A percentile compares a stretch with the other conserved stretches of the same genome.
Evolutionary conservation across 2,113 vertebrate genomes (phyloP).

Genomic region (Thunnus maccoyii): DNA sequence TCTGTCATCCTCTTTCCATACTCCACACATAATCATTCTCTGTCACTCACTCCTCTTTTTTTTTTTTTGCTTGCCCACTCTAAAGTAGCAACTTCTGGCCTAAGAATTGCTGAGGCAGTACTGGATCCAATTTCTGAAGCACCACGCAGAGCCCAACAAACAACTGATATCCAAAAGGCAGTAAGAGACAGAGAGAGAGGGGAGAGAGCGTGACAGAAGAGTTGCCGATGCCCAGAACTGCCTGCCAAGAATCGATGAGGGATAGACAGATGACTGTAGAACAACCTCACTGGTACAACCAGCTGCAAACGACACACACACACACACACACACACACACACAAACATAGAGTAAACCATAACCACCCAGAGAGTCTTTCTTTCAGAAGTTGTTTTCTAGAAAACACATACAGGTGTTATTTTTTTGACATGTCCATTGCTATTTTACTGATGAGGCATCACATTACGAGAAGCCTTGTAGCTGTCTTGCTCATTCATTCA

Average conservation of each 20-base stretch:
- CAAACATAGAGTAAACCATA: background rate
- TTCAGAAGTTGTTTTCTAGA: constrained; percentile 16
- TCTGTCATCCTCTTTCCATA: background rate
- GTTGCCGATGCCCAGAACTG: constrained; percentile 51
- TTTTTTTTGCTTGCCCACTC: background rate
- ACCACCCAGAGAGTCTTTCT: background rate
- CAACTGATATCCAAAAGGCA: constrained; percentile 52
- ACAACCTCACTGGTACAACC: constrained; percentile 49
- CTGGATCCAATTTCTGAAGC: constrained; percentile 55
- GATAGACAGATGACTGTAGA: constrained; percentile 51
- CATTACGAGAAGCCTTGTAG: background rate
- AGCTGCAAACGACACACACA: constrained; percentile 33
- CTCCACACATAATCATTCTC: background rate
- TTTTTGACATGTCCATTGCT: background rate
- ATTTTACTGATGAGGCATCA: background rate
- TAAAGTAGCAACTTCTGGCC: constrained; percentile 38
- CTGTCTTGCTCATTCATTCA: constrained; percentile 16
- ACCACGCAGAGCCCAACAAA: constrained; percentile 49
- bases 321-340: background rate
- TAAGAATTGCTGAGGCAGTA: constrained; percentile 67
- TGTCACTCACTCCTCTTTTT: constrained; percentile 13
- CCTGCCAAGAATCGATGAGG: constrained; percentile 69
- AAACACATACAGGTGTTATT: background rate
- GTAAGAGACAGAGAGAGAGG: constrained; percentile 22
- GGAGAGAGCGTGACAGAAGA: constrained; percentile 46